phyloP scores from a whole-genome alignment of 2,797 vertebrate genomes.

The Artibeus jamaicensis region DNA sequence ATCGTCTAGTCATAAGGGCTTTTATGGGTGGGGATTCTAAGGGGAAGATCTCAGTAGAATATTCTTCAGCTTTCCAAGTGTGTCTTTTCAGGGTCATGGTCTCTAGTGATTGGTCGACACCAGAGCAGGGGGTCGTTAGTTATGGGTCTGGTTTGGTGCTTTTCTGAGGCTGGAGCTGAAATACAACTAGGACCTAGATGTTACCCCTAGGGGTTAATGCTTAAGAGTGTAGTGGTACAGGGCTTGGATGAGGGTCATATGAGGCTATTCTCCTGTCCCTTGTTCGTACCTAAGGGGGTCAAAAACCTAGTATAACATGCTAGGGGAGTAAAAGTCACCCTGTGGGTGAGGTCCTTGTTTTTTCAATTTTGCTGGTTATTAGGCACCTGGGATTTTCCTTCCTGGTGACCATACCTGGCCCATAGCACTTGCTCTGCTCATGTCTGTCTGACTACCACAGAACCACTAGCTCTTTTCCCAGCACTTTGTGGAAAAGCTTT shows the following conservation, averaged over 20 bases:
- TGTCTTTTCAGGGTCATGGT: not conserved
- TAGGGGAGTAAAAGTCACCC: not conserved
- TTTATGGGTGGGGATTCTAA: not conserved
- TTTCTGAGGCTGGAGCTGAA: not conserved
- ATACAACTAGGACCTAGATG: not conserved
- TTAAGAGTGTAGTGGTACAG: not conserved
- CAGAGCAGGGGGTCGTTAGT: too few species aligned
- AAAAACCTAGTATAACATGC: not conserved
- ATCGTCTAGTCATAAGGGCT: too few species aligned
- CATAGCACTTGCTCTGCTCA: not conserved
- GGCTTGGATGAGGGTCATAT: not conserved
- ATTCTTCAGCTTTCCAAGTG: not conserved
- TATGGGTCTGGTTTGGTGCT: not conserved
- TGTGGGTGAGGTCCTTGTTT: not conserved
- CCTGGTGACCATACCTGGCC: not conserved
- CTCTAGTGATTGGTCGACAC: not conserved
- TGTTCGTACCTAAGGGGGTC: not conserved
- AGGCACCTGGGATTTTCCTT: not conserved
- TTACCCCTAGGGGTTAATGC: not conserved
- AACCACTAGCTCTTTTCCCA: not conserved
- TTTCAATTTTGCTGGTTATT: not conserved
- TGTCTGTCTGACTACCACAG: not conserved
- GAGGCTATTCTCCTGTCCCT: not conserved
- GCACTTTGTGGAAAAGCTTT: constrained; percentile 12
- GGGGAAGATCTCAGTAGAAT: not conserved